Percentiles rank a stretch among this genome's conserved stretches.
These are phyloP conservation scores for Helicoverpa assulta DNA, from an alignment of 2,888 invertebrate species.

Conservation along the genomic window DNA sequence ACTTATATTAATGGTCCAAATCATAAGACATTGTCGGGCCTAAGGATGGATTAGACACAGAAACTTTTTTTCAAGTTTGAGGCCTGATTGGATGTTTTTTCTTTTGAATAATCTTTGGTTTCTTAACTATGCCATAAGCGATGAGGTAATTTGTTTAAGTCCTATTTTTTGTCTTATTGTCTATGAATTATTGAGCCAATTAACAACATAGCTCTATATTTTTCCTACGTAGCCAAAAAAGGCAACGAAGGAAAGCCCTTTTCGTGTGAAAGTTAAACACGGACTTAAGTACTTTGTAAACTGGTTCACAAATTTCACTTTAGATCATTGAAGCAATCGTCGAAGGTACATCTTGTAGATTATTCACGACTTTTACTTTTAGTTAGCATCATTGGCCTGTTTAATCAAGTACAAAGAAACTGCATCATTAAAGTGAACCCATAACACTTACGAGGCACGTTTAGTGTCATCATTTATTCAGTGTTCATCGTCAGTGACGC, in stretches of 20 bases:
- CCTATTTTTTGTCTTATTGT: constrained; percentile 9
- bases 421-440: constrained; percentile 37
- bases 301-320: constrained; percentile 51
- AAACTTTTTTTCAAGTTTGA: constrained; percentile 42
- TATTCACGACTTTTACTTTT: constrained; percentile 55
- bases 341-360: constrained; percentile 16
- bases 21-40: constrained; percentile 60
- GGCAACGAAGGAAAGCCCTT: constrained; percentile 33
- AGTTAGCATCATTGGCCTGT: constrained; percentile 29
- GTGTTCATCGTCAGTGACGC: constrained; percentile 61
- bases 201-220: background rate
- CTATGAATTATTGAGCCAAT: constrained; percentile 17
- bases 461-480: constrained; percentile 63
- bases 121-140: constrained; percentile 19
- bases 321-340: constrained; percentile 19
- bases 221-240: constrained; percentile 14
- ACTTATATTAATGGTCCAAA: constrained; percentile 71
- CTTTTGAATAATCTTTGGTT: constrained; percentile 22
- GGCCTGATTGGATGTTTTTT: constrained; percentile 48
- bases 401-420: constrained; percentile 34
- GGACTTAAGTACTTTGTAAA: constrained; percentile 34
- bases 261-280: constrained; percentile 48
- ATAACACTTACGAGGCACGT: constrained; percentile 50
- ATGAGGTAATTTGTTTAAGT: constrained; percentile 37
- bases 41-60: constrained; percentile 54